A percentile compares a stretch with the other conserved stretches of the same genome.
Evolutionary conservation across 2,797 vertebrate species (phyloP).

Genomic region (Spinibarbus caldwelli): DNA sequence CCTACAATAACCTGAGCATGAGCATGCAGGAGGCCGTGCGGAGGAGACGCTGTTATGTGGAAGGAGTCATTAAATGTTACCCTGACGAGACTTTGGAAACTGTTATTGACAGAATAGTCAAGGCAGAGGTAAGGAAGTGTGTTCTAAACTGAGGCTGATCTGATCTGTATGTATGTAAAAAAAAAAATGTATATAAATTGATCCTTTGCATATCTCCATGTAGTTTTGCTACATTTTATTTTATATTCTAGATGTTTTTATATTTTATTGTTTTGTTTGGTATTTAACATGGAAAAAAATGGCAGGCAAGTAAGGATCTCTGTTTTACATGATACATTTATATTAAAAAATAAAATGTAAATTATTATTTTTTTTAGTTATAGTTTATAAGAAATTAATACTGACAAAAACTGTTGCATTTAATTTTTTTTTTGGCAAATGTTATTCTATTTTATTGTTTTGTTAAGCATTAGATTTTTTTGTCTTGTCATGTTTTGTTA

Average conservation of each 20-base stretch:
- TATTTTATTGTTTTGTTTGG: neutral
- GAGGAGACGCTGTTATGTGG: constrained; percentile 78
- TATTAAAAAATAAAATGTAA: neutral
- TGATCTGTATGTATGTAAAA: too few species aligned
- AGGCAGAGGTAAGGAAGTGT: constrained; percentile 80
- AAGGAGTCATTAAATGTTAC: constrained; percentile 90
- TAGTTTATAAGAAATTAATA: neutral
- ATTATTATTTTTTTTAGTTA: neutral
- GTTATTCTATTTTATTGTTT: neutral
- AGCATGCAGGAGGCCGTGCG: constrained; percentile 82
- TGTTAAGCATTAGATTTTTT: neutral
- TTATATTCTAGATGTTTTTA: neutral
- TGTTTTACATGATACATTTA: neutral
- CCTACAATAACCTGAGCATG: constrained; percentile 91
- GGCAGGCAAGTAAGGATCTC: too few species aligned
- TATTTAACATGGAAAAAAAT: neutral
- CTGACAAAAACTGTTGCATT: neutral
- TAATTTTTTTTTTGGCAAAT: neutral
- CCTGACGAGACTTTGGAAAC: constrained; percentile 85
- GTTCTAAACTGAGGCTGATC: neutral
- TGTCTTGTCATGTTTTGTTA: neutral
- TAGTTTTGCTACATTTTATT: neutral
- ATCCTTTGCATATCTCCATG: neutral
- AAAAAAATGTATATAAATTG: neutral
- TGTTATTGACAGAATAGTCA: constrained; percentile 84